Evolutionary conservation across 2,113 vertebrate genomes (phyloP).

Genomic region (Martes martes): DNA sequence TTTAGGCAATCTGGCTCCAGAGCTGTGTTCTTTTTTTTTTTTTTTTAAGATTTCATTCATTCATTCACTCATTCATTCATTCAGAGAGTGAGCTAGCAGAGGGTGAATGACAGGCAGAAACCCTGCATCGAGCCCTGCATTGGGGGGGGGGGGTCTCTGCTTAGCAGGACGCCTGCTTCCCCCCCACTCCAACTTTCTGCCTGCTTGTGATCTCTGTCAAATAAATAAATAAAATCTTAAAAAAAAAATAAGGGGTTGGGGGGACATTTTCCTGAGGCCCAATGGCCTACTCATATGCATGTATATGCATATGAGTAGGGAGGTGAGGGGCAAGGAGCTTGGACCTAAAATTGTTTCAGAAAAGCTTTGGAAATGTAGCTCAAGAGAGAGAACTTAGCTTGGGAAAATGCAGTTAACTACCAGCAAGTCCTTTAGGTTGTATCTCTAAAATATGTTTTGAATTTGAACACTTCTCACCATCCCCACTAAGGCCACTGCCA

Average conservation of each 20-base stretch:
- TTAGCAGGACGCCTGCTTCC: too few relatives aligned
- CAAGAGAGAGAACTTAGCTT: not conserved
- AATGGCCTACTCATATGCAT: not conserved
- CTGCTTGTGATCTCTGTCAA: too few relatives aligned
- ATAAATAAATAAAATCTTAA: too few relatives aligned
- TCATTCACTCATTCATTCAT: too few relatives aligned
- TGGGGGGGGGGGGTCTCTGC: too few relatives aligned
- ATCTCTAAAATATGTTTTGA: not conserved
- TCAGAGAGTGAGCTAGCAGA: not conserved
- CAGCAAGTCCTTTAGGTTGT: not conserved
- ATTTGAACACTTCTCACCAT: not conserved
- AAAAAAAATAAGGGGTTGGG: too few relatives aligned
- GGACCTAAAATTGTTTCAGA: not conserved
- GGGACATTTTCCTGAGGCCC: not conserved
- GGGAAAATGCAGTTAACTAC: not conserved
- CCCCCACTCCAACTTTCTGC: too few relatives aligned
- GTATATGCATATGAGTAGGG: not conserved
- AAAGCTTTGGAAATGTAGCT: not conserved
- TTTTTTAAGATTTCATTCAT: not conserved
- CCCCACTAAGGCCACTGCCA: not conserved
- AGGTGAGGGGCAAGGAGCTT: not conserved
- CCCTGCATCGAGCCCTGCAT: too few relatives aligned
- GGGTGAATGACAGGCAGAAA: not conserved
- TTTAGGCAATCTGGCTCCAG: not conserved
- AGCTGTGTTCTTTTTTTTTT: not conserved